Conservation (phyloP, 2,888 invertebrate species). For the Teleiodes luculella region DNA sequence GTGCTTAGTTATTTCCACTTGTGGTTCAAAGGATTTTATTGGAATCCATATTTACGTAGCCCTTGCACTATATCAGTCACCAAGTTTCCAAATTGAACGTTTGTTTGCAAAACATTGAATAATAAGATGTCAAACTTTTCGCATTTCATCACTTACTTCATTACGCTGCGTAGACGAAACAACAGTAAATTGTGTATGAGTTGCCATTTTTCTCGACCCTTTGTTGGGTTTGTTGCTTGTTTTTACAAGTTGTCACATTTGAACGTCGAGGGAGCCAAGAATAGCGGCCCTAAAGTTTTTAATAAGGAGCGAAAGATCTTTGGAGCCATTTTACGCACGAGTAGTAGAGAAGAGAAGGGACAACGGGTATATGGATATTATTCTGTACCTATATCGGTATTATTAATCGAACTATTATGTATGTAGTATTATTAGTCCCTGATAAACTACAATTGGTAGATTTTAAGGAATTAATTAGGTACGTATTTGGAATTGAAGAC, state of each 20-base stretch:
- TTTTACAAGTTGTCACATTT: conserved; percentile 60
- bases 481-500: too few relatives aligned
- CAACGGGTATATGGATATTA: too few relatives aligned
- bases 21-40: too few relatives aligned
- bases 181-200: conserved; percentile 11
- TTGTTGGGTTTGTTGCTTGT: conserved; percentile 27
- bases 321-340: neutral
- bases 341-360: too few relatives aligned
- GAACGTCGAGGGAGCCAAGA: conserved; percentile 55
- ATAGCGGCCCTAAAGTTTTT: conserved; percentile 71
- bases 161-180: conserved; percentile 7
- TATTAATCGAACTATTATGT: too few relatives aligned
- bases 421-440: too few relatives aligned
- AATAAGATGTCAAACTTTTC: neutral
- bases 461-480: too few relatives aligned
- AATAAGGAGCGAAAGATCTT: conserved; percentile 39
- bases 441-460: too few relatives aligned
- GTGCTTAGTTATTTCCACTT: too few relatives aligned
- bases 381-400: too few relatives aligned
- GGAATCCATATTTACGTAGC: too few relatives aligned
- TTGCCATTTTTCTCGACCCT: conserved; percentile 15
- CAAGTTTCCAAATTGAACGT: neutral
- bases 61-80: neutral
- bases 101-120: neutral
- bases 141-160: neutral